phyloP scores from a whole-genome alignment of 1,140 invertebrate species.

The Apolygus lucorum region DNA sequence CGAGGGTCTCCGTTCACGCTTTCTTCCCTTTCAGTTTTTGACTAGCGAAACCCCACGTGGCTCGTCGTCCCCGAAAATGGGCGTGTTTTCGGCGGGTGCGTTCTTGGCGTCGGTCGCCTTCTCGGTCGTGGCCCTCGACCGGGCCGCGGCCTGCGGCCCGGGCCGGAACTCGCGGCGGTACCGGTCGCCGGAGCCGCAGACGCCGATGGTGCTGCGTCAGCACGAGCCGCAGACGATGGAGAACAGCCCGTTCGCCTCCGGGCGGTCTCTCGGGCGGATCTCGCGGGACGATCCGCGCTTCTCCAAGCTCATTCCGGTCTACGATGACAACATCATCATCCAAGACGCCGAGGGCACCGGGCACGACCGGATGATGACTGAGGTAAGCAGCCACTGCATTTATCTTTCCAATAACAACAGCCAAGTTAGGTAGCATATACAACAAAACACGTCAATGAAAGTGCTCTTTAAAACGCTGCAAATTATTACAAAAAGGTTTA shows the following conservation, averaged over 20 bases:
- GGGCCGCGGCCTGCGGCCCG: not conserved
- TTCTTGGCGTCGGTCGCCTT: not conserved
- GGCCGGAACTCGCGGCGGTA: not conserved
- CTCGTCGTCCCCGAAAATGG: no score
- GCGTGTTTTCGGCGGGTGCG: no score
- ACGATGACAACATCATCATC: not conserved
- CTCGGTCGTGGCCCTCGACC: not conserved
- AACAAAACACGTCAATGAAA: no score
- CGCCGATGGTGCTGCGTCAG: not conserved
- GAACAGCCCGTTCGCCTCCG: not conserved
- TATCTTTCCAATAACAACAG: no score
- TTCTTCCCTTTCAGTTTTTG: no score
- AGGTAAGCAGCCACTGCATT: no score
- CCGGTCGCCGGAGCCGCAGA: not conserved
- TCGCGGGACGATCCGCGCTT: not conserved
- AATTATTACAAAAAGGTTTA: no score
- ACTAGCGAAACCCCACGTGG: no score
- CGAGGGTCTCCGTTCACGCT: no score
- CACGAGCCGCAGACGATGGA: not conserved
- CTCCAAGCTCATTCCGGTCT: not conserved
- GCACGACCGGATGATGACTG: not conserved
- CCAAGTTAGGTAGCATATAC: no score
- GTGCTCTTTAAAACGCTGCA: no score
- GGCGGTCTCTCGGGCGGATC: not conserved
- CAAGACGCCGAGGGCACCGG: not conserved